Percentiles rank a stretch among this genome's conserved stretches.
phyloP scores from a whole-genome alignment of 2,888 invertebrate species.

The Cremastinae sp. region DNA sequence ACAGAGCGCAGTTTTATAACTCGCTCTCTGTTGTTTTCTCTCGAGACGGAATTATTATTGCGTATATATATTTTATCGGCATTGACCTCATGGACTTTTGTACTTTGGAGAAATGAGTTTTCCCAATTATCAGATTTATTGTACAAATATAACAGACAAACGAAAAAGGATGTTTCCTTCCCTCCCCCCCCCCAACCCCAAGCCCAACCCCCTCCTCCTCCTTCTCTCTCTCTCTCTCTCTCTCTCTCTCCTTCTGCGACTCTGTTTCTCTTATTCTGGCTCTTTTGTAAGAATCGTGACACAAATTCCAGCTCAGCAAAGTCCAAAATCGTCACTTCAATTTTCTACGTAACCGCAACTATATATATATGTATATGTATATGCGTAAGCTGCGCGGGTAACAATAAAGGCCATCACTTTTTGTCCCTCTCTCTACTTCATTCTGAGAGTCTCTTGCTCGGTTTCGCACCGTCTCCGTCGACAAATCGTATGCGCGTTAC shows the following conservation, averaged over 20 bases:
- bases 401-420: conserved; percentile 37
- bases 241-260: neutral
- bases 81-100: conserved; percentile 33
- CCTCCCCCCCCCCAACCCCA: neutral
- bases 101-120: conserved; percentile 15
- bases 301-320: conserved; percentile 32
- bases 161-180: neutral
- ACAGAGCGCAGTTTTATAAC: too few species aligned
- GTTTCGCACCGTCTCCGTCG: neutral
- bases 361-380: too few species aligned
- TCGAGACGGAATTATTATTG: too few species aligned
- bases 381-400: conserved; percentile 12
- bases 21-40: too few species aligned
- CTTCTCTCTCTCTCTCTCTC: neutral
- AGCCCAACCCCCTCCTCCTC: too few species aligned
- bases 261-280: conserved; percentile 2
- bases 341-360: conserved; percentile 8
- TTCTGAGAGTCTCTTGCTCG: neutral
- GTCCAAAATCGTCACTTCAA: conserved; percentile 41
- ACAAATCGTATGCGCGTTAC: neutral
- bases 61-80: too few species aligned
- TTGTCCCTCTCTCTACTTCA: neutral
- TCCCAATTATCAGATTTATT: neutral
- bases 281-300: conserved; percentile 7
- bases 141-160: neutral